Percentiles rank a stretch among this genome's conserved stretches.
Conservation (phyloP, 2,888 invertebrate genomes). For the Crocallis elinguaria region DNA sequence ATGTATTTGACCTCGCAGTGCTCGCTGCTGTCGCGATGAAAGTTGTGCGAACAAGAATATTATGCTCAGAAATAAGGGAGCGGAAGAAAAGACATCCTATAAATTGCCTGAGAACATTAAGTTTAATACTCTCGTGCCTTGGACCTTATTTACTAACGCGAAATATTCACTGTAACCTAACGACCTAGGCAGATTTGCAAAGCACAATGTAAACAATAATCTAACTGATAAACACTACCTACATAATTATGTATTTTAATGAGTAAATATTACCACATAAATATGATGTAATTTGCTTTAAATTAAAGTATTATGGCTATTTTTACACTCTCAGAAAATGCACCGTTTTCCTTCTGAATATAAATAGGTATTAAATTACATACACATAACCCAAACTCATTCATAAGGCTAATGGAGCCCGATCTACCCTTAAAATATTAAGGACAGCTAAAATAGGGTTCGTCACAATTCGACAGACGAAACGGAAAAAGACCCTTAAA, state of each 20-base stretch:
- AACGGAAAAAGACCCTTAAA: conserved; percentile 17
- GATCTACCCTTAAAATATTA: conserved; percentile 1
- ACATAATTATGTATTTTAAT: conserved; percentile 2
- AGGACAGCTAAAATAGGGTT: conserved; percentile 10
- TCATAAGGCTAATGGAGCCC: conserved; percentile 16
- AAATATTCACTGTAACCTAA: conserved; percentile 34
- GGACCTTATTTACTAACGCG: conserved; percentile 27
- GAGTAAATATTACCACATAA: background rate
- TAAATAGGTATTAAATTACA: no score
- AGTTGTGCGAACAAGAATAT: conserved; percentile 64
- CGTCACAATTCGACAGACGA: conserved; percentile 18
- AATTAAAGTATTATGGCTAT: no score
- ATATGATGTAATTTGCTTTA: no score
- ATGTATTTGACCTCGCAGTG: conserved; percentile 71
- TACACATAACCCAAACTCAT: conserved; percentile 10
- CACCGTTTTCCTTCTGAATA: no score
- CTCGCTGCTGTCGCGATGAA: conserved; percentile 63
- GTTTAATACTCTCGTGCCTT: conserved; percentile 41
- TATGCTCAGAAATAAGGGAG: conserved; percentile 51
- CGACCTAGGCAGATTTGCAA: conserved; percentile 22
- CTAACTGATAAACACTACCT: conserved; percentile 15
- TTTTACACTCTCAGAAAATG: no score
- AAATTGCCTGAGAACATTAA: conserved; percentile 49
- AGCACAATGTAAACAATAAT: no score
- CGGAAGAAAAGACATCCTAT: conserved; percentile 49